A percentile compares a stretch with the other conserved stretches of the same genome.
These are phyloP conservation scores for Lathamus discolor DNA, from an alignment of 2,113 vertebrate genomes.

Conservation along the genomic window DNA sequence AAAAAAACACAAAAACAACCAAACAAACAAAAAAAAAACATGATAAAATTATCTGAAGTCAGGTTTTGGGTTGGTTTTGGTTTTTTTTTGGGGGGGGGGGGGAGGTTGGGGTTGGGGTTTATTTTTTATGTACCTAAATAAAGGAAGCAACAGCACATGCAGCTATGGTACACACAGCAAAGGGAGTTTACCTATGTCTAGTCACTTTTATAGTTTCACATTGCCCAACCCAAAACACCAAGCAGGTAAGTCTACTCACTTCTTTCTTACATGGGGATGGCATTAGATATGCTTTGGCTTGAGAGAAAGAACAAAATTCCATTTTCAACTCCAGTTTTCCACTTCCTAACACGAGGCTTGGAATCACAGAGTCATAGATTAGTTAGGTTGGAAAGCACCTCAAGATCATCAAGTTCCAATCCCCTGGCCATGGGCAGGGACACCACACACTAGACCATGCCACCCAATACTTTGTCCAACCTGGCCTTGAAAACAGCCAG, in stretches of 20 bases:
- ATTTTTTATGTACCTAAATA: not conserved
- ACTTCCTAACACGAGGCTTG: not conserved
- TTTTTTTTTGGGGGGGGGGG: no score
- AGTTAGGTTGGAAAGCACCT: not conserved
- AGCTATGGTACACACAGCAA: not conserved
- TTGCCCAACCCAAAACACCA: not conserved
- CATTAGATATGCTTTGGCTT: not conserved
- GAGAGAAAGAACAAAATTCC: not conserved
- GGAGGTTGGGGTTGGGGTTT: no score
- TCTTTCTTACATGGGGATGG: not conserved
- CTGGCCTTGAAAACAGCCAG: not conserved
- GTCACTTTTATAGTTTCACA: not conserved
- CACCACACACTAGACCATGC: not conserved
- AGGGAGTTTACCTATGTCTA: not conserved
- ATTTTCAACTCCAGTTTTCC: not conserved
- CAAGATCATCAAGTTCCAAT: not conserved
- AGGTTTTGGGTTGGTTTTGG: not conserved
- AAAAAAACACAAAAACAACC: not conserved
- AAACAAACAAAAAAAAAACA: not conserved
- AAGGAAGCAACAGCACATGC: not conserved
- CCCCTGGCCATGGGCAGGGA: not conserved
- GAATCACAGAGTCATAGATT: not conserved
- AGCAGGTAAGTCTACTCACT: not conserved
- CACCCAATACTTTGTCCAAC: not conserved
- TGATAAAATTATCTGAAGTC: not conserved